Evolutionary conservation across 2,888 invertebrate species (phyloP), one percentile per base, ranked within the genome.

Genomic region (Drepana falcataria): DNA sequence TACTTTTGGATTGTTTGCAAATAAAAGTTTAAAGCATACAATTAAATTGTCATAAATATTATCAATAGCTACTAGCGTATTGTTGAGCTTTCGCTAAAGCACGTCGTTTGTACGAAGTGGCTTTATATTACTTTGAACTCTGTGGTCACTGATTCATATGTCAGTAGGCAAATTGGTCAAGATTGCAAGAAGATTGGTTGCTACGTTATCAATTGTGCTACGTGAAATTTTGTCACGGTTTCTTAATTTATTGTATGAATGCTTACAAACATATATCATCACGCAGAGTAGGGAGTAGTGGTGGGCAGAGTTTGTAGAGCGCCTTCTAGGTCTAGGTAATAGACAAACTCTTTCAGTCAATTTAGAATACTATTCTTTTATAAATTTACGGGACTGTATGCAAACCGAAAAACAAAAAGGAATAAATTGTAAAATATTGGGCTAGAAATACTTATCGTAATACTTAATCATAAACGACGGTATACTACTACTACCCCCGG

Each of bases 81-180:
- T 51, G 40, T 51, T 40, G 33, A 40, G 40, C 51, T 51, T 51
- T 51, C 51, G 33, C 40, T 51, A 40, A 51, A 51, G 21, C 51
- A 40, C 40, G 40, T 51, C 51, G 41, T 51, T 40, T 33, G n/a
- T 51, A 21, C 34, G 40, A 51, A 51, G 34, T 41, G 51, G 40
- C 40, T 34, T 34, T 51, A 40, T 49, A 51, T 41, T 40, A 2
- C 51, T 51, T 49, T 51, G 51, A 51, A 51, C 51, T 51, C 51
- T 51, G 33, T 40, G 51, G 51, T 34, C 40, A 40, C n/a, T n/a
- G 6, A 41, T 51, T 51, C 51, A 51, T 51, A 51, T 51, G 51
- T 51, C 51, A 51, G 40, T 51, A 40, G 51, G 51, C 51, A 51
- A 51, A 51, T 51, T 51, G 51, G 51, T 41, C 51, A 51, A 51